phyloP scores from a whole-genome alignment of 2,797 vertebrate genomes.

The Eurystomus glaucurus region DNA sequence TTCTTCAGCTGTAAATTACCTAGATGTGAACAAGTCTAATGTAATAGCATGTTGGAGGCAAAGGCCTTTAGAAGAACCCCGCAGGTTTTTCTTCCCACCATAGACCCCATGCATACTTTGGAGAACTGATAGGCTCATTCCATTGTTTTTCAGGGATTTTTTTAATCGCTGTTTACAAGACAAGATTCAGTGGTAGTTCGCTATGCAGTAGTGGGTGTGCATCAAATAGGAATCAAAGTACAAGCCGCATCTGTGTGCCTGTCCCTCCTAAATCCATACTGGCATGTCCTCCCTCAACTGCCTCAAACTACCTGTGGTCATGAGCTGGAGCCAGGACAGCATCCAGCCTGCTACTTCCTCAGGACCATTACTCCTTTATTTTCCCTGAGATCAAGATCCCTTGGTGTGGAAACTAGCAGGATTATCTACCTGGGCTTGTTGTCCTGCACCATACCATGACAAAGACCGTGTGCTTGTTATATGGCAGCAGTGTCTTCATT shows the following conservation, averaged over 20 bases:
- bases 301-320: not conserved
- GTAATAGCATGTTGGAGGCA: not conserved
- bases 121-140: not conserved
- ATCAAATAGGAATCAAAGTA: not conserved
- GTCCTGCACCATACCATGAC: not conserved
- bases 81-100: not conserved
- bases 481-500: not conserved
- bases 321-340: not conserved
- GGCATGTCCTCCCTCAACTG: not conserved
- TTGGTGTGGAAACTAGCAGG: not conserved
- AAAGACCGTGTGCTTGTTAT: not conserved
- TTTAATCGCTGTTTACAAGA: not conserved
- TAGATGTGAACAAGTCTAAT: not conserved
- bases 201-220: not conserved
- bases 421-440: not conserved
- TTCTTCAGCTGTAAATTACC: not conserved
- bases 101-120: not conserved
- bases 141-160: not conserved
- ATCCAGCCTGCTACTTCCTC: not conserved
- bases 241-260: not conserved
- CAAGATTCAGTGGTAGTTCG: not conserved
- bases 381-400: not conserved
- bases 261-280: not conserved
- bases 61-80: not conserved
- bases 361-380: not conserved